phyloP scores from a whole-genome alignment of 2,113 vertebrate species.

The Scomber colias region DNA sequence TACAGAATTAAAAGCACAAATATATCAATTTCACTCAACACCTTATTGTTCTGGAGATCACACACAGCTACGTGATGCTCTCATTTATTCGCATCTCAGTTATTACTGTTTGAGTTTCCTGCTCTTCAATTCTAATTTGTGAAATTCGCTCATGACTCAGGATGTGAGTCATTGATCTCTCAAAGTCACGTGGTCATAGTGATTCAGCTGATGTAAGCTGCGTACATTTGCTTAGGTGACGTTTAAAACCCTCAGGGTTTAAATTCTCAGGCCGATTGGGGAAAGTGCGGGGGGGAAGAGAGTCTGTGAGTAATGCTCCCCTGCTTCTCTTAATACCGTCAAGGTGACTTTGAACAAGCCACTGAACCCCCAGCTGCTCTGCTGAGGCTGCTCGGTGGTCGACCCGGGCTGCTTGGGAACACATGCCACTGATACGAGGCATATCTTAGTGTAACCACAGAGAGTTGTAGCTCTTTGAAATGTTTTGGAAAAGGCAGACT shows the following conservation, averaged over 20 bases:
- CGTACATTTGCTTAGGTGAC: slow-evolving; percentile 42
- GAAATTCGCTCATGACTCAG: slow-evolving; percentile 19
- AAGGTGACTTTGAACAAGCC: slow-evolving; percentile 66
- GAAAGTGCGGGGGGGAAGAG: slow-evolving; percentile 23
- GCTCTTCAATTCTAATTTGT: not conserved
- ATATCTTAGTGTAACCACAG: not conserved
- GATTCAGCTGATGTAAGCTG: slow-evolving; percentile 45
- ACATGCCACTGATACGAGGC: slow-evolving; percentile 11
- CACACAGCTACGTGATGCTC: not conserved
- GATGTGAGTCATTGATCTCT: slow-evolving; percentile 33
- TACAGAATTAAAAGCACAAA: not conserved
- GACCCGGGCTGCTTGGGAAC: slow-evolving; percentile 1
- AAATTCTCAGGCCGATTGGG: slow-evolving; percentile 32
- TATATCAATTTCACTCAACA: not conserved
- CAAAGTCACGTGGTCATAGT: not conserved
- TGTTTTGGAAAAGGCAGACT: not conserved
- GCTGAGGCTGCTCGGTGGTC: slow-evolving; percentile 30
- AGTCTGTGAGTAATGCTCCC: slow-evolving; percentile 48
- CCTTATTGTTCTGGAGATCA: not conserved
- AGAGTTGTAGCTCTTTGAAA: slow-evolving; percentile 31
- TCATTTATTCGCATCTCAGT: not conserved
- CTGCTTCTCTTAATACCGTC: slow-evolving; percentile 30
- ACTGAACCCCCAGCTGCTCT: slow-evolving; percentile 16
- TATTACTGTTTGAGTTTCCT: not conserved
- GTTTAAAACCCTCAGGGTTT: slow-evolving; percentile 46